phyloP scores from a whole-genome alignment of 2,113 vertebrate genomes.

The Amphilophus citrinellus region DNA sequence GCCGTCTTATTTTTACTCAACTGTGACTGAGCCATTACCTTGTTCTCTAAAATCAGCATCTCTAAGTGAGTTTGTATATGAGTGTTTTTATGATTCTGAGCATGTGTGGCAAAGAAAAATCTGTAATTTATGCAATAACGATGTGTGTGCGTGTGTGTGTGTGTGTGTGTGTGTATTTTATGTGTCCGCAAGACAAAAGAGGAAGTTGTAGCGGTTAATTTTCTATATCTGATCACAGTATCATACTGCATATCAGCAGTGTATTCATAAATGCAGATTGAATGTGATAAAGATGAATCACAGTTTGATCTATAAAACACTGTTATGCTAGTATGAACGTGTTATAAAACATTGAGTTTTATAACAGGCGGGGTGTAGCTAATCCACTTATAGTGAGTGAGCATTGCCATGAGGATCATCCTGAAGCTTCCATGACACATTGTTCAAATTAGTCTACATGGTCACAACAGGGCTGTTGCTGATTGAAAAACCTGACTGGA shows the following conservation, averaged over 20 bases:
- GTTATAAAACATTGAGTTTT: conserved; percentile 48
- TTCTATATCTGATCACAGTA: conserved; percentile 40
- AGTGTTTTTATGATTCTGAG: not conserved
- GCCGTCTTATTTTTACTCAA: not conserved
- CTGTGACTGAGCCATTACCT: not conserved
- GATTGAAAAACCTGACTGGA: conserved; percentile 62
- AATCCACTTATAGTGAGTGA: conserved; percentile 68
- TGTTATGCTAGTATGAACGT: conserved; percentile 22
- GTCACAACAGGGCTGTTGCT: conserved; percentile 42
- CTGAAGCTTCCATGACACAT: conserved; percentile 41
- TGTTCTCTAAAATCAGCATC: not conserved
- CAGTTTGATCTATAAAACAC: conserved; percentile 39
- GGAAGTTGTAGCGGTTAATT: conserved; percentile 8
- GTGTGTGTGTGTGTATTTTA: not conserved
- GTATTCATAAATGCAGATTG: conserved; percentile 45
- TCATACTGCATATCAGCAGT: conserved; percentile 27
- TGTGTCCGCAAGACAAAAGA: conserved; percentile 9
- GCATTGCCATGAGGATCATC: conserved; percentile 45
- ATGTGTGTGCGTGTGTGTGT: not conserved
- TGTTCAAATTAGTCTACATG: conserved; percentile 30
- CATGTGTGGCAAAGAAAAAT: not conserved
- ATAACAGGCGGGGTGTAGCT: conserved; percentile 48
- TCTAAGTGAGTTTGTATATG: not conserved
- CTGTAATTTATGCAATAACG: not conserved
- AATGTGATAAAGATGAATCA: conserved; percentile 56